phyloP scores from a whole-genome alignment of 2,113 vertebrate genomes.

The Tursiops truncatus region DNA sequence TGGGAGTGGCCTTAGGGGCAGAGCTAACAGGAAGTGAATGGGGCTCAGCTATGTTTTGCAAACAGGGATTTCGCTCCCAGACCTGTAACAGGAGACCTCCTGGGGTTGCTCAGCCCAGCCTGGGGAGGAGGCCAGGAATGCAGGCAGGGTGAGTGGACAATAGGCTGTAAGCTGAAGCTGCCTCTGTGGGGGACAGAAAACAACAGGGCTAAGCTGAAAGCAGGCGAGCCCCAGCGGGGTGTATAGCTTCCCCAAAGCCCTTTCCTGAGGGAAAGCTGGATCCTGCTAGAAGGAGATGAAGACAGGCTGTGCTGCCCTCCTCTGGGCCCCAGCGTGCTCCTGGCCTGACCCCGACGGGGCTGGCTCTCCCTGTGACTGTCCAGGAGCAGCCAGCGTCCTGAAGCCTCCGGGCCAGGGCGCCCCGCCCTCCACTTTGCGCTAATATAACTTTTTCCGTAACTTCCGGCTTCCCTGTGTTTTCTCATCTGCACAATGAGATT shows the following conservation, averaged over 20 bases:
- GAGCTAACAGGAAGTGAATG: conserved; percentile 48
- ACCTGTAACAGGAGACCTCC: conserved; percentile 68
- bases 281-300: neutral
- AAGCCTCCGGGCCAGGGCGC: neutral
- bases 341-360: neutral
- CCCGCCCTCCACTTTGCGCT: no score
- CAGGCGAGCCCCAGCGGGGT: neutral
- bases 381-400: neutral
- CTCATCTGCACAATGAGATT: neutral
- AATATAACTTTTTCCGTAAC: neutral
- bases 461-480: neutral
- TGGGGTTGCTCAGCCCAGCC: neutral
- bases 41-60: conserved; percentile 42
- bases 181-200: neutral
- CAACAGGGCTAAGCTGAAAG: neutral
- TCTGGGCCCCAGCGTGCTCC: neutral
- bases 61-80: conserved; percentile 60
- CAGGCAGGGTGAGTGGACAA: conserved; percentile 39
- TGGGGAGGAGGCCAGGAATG: conserved; percentile 52
- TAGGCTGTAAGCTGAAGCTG: conserved; percentile 43
- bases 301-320: neutral
- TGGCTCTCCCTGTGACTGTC: neutral
- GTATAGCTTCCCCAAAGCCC: neutral
- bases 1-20: neutral
- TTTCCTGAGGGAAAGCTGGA: neutral